These are phyloP conservation scores for Podocnemis expansa DNA, from an alignment of 2,113 vertebrate genomes.

Conservation along the genomic window DNA sequence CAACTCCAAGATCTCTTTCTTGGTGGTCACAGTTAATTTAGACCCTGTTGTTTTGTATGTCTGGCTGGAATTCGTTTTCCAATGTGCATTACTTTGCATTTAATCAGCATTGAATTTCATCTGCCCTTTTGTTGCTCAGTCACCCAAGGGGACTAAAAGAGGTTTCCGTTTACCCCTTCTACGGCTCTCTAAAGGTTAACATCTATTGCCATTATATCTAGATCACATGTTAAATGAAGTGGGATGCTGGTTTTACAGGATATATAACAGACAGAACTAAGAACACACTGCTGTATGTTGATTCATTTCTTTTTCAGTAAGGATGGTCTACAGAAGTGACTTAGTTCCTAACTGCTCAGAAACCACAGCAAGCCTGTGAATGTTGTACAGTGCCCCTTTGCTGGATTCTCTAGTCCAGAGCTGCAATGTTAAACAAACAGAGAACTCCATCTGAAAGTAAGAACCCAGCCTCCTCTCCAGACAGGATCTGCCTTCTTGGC, in stretches of 20 bases:
- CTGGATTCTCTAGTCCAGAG: background rate
- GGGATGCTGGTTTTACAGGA: background rate
- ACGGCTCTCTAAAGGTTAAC: background rate
- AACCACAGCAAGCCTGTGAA: background rate
- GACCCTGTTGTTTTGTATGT: no score
- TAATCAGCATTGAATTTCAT: no score
- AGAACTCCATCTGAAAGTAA: background rate
- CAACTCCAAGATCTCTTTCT: no score
- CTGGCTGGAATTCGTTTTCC: background rate
- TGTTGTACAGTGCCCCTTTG: background rate
- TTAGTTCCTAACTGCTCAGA: background rate
- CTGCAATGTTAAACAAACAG: background rate
- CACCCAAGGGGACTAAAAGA: background rate
- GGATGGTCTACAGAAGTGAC: background rate
- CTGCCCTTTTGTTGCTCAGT: no score
- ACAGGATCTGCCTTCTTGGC: background rate
- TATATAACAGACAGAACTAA: background rate
- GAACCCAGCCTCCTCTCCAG: no score
- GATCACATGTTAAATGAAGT: background rate
- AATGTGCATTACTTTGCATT: background rate
- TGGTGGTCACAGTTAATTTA: no score
- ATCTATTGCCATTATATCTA: background rate
- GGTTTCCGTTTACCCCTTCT: no score
- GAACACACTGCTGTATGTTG: background rate
- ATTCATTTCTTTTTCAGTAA: background rate